Conservation (phyloP, 2,888 invertebrate species). For the Cheilosia soror region DNA sequence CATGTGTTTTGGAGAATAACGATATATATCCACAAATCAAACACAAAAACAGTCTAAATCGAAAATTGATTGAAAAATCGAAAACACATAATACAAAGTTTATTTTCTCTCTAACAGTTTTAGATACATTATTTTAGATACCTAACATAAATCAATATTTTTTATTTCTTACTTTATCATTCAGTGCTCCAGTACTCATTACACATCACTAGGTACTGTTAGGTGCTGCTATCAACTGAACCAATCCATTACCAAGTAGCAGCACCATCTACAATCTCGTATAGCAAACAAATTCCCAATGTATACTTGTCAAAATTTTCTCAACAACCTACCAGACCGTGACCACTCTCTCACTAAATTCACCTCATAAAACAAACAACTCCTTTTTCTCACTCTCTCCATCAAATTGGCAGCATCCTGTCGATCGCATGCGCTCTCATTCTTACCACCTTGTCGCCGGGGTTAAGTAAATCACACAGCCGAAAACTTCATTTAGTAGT, state of each 20-base stretch:
- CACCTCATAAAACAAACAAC: conserved; percentile 28
- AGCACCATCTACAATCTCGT: not conserved
- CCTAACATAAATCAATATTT: no score
- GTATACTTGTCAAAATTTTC: not conserved
- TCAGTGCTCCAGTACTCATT: no score
- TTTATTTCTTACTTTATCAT: no score
- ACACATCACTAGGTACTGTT: no score
- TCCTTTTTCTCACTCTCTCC: conserved; percentile 49
- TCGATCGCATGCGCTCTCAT: conserved; percentile 66
- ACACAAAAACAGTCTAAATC: no score
- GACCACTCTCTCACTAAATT: not conserved
- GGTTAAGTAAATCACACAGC: conserved; percentile 8
- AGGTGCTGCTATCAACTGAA: not conserved
- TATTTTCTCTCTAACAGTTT: no score
- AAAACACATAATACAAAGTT: no score
- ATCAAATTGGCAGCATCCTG: not conserved
- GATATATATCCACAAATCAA: no score
- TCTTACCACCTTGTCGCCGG: conserved; percentile 41
- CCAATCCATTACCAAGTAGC: not conserved
- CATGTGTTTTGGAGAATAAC: no score
- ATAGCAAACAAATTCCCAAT: no score
- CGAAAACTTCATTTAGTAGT: conserved; percentile 58
- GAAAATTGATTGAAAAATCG: no score
- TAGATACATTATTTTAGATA: no score
- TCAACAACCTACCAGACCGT: not conserved